Evolutionary conservation across 1,140 invertebrate genomes (phyloP).

Genomic region (Rhizoglyphus robini): DNA sequence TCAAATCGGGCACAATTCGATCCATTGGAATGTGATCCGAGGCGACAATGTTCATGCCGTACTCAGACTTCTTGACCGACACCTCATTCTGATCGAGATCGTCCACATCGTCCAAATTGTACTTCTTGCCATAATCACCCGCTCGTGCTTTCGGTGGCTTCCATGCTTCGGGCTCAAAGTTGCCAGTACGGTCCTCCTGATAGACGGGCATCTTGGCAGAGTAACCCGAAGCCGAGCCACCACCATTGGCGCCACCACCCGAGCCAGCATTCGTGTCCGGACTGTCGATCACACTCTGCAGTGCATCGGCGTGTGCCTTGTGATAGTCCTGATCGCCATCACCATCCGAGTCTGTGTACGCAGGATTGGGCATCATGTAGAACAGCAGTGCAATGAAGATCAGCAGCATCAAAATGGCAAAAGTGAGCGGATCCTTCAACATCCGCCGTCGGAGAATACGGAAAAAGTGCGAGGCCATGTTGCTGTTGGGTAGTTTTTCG

Average conservation of each 20-base stretch:
- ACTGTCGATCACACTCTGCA: background rate
- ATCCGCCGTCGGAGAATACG: background rate
- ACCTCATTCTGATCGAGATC: slow-evolving; percentile 25
- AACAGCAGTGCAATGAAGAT: background rate
- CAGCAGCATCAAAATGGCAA: background rate
- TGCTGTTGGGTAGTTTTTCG: no score
- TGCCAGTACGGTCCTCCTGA: no score
- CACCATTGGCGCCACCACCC: no score
- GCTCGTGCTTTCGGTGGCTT: background rate
- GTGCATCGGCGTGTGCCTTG: background rate
- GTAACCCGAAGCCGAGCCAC: no score
- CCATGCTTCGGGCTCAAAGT: background rate
- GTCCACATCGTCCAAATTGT: background rate
- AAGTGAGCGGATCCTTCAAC: slow-evolving; percentile 1
- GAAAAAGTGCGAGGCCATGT: background rate
- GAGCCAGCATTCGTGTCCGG: background rate
- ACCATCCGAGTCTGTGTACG: background rate
- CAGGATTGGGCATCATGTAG: background rate
- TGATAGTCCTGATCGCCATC: background rate
- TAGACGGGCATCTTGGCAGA: no score
- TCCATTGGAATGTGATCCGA: slow-evolving; percentile 81
- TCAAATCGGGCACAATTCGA: slow-evolving; percentile 67
- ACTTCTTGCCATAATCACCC: slow-evolving; percentile 21
- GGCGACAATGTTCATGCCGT: slow-evolving; percentile 92
- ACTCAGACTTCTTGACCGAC: slow-evolving; percentile 61